Evolutionary conservation across 2,888 invertebrate genomes (phyloP).

Genomic region (Mactromeris polynyma): DNA sequence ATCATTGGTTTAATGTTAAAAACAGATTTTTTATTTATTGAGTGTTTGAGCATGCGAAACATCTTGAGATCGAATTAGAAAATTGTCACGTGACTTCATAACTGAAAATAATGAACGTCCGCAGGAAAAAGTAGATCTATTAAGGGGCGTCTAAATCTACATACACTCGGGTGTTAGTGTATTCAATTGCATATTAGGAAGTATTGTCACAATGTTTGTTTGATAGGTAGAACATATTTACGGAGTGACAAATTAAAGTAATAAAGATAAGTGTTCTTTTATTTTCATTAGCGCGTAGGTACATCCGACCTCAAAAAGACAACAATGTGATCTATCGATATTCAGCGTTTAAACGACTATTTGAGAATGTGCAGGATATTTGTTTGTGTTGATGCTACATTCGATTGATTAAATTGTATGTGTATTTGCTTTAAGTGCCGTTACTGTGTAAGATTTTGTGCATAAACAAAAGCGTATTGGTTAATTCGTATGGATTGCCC

Average conservation of each 20-base stretch:
- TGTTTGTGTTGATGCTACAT: neutral
- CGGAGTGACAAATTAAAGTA: neutral
- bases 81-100: constrained; percentile 1
- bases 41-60: neutral
- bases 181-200: neutral
- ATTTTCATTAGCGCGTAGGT: constrained; percentile 50
- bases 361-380: neutral
- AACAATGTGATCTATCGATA: constrained; percentile 61
- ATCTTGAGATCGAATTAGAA: neutral
- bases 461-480: neutral
- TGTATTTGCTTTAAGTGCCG: neutral
- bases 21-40: neutral
- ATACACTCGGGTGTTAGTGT: neutral
- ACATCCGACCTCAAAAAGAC: constrained; percentile 58
- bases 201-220: neutral
- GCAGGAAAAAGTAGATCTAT: constrained; percentile 20
- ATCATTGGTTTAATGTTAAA: no score
- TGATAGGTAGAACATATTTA: neutral
- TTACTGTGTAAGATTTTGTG: neutral
- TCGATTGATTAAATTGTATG: neutral
- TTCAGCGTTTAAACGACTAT: neutral
- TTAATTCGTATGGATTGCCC: constrained; percentile 86
- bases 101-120: constrained; percentile 17
- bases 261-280: constrained; percentile 12
- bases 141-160: neutral